These are phyloP conservation scores for Acrobasis suavella DNA, from an alignment of 2,888 invertebrate genomes.

Conservation along the genomic window DNA sequence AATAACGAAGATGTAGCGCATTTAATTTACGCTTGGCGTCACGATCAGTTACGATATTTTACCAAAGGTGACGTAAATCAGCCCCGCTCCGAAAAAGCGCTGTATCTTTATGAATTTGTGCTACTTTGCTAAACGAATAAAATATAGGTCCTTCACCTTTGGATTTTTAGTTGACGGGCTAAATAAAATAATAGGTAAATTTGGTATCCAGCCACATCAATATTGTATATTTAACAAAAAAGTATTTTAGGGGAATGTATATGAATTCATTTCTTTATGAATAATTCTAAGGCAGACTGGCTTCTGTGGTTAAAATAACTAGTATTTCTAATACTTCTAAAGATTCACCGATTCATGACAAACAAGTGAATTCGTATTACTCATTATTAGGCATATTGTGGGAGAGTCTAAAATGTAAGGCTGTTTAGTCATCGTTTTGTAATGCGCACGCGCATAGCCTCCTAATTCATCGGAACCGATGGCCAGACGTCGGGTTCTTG, in stretches of 20 bases:
- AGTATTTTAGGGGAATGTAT: background rate
- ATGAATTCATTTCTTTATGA: constrained; percentile 13
- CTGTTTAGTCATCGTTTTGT: constrained; percentile 72
- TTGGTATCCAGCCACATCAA: too few species aligned
- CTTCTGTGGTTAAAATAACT: background rate
- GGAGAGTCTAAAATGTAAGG: constrained; percentile 40
- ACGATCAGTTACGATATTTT: too few species aligned
- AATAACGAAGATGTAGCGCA: too few species aligned
- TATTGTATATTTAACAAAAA: too few species aligned
- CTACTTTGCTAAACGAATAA: too few species aligned
- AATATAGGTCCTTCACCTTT: too few species aligned
- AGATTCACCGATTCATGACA: background rate
- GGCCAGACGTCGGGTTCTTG: constrained; percentile 10
- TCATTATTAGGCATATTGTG: constrained; percentile 46
- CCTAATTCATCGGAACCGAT: constrained; percentile 56
- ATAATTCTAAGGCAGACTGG: constrained; percentile 2
- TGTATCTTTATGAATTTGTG: too few species aligned
- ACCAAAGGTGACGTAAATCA: too few species aligned
- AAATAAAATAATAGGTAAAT: too few species aligned
- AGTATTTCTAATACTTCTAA: background rate
- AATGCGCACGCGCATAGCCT: constrained; percentile 64
- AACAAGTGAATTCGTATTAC: constrained; percentile 32
- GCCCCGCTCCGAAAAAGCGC: too few species aligned
- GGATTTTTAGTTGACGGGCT: too few species aligned
- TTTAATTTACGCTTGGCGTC: too few species aligned